phyloP scores from a whole-genome alignment of 2,888 invertebrate species.

The Catocala sponsa region DNA sequence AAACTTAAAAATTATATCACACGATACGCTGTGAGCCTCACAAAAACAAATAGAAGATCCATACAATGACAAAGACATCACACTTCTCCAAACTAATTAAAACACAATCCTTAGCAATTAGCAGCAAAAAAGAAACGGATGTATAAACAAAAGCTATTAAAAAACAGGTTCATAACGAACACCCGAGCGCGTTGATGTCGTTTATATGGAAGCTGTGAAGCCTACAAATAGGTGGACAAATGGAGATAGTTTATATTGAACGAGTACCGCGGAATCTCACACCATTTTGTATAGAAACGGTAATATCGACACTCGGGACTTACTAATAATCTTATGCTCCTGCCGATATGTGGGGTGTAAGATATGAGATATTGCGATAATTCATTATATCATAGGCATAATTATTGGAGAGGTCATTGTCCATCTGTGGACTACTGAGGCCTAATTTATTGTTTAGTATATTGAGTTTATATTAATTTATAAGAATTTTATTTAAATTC shows the following conservation, averaged over 20 bases:
- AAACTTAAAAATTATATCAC: too few species aligned
- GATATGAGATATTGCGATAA: conserved; percentile 27
- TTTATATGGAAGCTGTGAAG: conserved; percentile 46
- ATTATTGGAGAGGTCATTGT: too few species aligned
- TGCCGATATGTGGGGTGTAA: conserved; percentile 53
- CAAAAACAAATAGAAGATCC: too few species aligned
- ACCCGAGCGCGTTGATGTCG: conserved; percentile 21
- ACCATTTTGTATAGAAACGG: conserved; percentile 72
- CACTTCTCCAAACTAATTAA: conserved; percentile 47
- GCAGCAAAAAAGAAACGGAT: conserved; percentile 42
- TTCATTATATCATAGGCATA: too few species aligned
- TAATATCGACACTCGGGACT: conserved; percentile 69
- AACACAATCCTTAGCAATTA: conserved; percentile 49
- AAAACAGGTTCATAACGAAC: conserved; percentile 42
- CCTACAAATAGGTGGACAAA: conserved; percentile 65
- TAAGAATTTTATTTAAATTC: too few species aligned
- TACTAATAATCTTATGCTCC: conserved; percentile 71
- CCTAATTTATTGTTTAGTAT: too few species aligned
- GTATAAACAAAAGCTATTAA: conserved; percentile 40
- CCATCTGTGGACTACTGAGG: too few species aligned
- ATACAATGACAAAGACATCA: conserved; percentile 28
- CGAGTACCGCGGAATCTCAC: conserved; percentile 55
- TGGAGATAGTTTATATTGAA: conserved; percentile 55
- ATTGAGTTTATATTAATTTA: too few species aligned
- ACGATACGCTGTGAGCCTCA: too few species aligned